Base-by-base conservation (phyloP, 2,113 vertebrate species). In the Chinchilla lanigera region DNA sequence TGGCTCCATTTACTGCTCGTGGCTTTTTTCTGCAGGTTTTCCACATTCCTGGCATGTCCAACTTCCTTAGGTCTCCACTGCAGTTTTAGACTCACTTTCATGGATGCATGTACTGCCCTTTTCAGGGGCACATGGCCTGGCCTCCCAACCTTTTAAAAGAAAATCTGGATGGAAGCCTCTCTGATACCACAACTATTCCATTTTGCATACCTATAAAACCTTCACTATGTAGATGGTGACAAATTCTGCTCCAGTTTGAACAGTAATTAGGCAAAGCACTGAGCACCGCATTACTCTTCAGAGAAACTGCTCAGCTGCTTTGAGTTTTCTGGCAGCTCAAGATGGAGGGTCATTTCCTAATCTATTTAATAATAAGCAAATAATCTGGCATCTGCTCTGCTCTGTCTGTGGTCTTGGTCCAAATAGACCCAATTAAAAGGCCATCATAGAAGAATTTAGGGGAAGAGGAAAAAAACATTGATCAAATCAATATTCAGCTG, bases 351-450 rank as follows among this genome's bases (percentile, higher is more conserved):
- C 73, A 97, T 95, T 97, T 97, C 96, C 97, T 96, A 92, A 93
- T 94, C 84, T 84, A 91, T 35, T 97, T 97, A 94, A 95, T 97
- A 56, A 89, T 0, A 78, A 81, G 67, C 92, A 86, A 94, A 91
- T 89, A 92, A 90, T 80, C 80, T 92, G 96, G 73, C 17, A 0
- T 96, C 97, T 95, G 97, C 84, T 97, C 87, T 41, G 92, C 73
- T 82, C 82, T 96, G 89, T 19, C 63, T 33, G 4, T 47, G 65
- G 75, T 71, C 80, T 94, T 60, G 50, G 81, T 89, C 97, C 67
- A 95, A 94, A 97, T 65, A 44, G 56, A 93, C 69, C 24, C 95
- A 93, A 97, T 97, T 97, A 97, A 98, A 97, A 95, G 86, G 87
- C 56, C 95, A 97, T 97, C 61, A 85, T 20, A 85, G 20, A 91